Evolutionary conservation across 2,113 vertebrate species (phyloP).

Genomic region (Tauraco erythrolophus): DNA sequence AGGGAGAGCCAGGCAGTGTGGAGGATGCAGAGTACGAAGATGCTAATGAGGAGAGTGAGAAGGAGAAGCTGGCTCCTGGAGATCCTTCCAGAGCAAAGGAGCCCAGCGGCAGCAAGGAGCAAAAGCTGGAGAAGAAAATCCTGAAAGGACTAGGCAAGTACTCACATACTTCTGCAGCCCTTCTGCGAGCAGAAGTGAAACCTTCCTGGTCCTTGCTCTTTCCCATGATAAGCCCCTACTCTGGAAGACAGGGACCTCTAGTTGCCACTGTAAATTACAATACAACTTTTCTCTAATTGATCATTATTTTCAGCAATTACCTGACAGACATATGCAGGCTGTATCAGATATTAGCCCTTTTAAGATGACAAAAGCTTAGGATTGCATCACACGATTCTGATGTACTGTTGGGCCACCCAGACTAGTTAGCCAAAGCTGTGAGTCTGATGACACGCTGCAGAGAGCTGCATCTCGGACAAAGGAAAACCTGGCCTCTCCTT

Average conservation of each 20-base stretch:
- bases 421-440: not conserved
- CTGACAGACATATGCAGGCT: not conserved
- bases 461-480: not conserved
- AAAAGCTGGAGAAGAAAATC: conserved; percentile 95
- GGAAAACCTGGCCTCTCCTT: not conserved
- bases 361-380: not conserved
- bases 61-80: conserved; percentile 59
- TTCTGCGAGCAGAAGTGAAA: not conserved
- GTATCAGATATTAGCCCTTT: not conserved
- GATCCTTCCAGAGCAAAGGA: conserved; percentile 74
- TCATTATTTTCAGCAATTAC: not conserved
- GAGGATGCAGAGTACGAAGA: conserved; percentile 77
- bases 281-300: not conserved
- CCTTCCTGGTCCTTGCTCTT: not conserved
- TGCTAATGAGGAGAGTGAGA: conserved; percentile 66
- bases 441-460: not conserved
- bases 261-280: not conserved
- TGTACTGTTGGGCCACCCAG: not conserved
- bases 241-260: not conserved
- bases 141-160: conserved; percentile 88
- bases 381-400: not conserved
- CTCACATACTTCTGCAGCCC: not conserved
- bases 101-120: conserved; percentile 81
- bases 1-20: conserved; percentile 61
- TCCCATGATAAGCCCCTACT: not conserved